Conservation (phyloP, 1,140 invertebrate species). For the Drosophila asahinai region DNA sequence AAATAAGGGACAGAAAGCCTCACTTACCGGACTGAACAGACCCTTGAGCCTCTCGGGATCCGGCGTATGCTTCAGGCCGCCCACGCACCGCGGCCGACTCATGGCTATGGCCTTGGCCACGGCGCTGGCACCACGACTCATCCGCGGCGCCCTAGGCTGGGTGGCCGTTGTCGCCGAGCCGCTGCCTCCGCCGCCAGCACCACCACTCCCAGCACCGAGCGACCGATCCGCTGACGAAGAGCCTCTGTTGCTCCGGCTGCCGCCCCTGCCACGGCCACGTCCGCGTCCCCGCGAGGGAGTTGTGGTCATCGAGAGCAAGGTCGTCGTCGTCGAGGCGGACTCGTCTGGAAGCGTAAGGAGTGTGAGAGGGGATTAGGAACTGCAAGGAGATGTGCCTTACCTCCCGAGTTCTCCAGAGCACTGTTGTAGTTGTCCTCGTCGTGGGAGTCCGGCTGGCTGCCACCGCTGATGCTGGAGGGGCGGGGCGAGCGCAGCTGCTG, state of each 20-base stretch:
- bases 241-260: constrained; percentile 37
- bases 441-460: constrained; percentile 56
- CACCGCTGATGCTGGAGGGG: constrained; percentile 54
- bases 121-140: constrained; percentile 76
- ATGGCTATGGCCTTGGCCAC: constrained; percentile 79
- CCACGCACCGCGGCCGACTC: constrained; percentile 76
- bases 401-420: constrained; percentile 69
- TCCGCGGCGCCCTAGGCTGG: constrained; percentile 65
- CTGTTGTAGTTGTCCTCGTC: constrained; percentile 70
- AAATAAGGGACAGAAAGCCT: no score
- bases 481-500: constrained; percentile 69
- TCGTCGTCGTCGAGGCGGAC: constrained; percentile 34
- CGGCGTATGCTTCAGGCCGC: constrained; percentile 78
- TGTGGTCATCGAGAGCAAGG: constrained; percentile 19
- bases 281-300: constrained; percentile 67
- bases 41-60: constrained; percentile 80
- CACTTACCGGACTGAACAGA: constrained; percentile 81
- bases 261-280: constrained; percentile 70
- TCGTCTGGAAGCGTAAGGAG: constrained; percentile 53
- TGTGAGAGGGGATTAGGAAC: no score
- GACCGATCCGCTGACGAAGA: constrained; percentile 31
- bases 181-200: neutral
- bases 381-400: constrained; percentile 30
- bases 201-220: neutral
- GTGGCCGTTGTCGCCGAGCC: constrained; percentile 2